These are phyloP conservation scores for Nebria salina DNA, from an alignment of 2,888 invertebrate genomes.

Conservation along the genomic window DNA sequence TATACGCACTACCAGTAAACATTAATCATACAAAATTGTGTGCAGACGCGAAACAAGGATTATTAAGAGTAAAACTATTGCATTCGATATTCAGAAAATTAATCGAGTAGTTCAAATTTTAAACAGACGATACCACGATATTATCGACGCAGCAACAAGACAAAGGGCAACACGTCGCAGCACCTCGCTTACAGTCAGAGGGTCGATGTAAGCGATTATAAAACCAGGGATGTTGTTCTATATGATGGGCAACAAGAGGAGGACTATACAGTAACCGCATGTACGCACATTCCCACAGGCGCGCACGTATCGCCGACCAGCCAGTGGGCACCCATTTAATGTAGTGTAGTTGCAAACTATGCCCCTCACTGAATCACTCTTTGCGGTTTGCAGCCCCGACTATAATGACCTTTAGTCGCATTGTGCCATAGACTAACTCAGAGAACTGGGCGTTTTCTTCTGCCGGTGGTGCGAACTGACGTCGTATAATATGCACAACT, in stretches of 20 bases:
- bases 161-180: too few species aligned
- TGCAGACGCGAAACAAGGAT: too few species aligned
- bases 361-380: constrained; percentile 40
- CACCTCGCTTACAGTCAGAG: background rate
- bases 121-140: too few species aligned
- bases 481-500: constrained; percentile 17
- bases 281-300: background rate
- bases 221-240: background rate
- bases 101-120: too few species aligned
- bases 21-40: too few species aligned
- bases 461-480: background rate
- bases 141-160: too few species aligned
- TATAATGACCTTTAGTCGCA: constrained; percentile 54
- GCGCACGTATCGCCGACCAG: background rate
- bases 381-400: constrained; percentile 52
- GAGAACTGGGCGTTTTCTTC: background rate
- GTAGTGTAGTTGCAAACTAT: constrained; percentile 40
- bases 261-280: background rate
- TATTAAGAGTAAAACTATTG: too few species aligned
- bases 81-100: too few species aligned
- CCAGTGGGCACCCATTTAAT: constrained; percentile 17
- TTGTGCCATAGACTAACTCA: constrained; percentile 9
- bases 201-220: background rate
- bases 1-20: too few species aligned
- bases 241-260: background rate